A percentile compares a stretch with the other conserved stretches of the same genome.
These are phyloP conservation scores for Xenopus laevis DNA, from an alignment of 2,113 vertebrate genomes.

Conservation along the genomic window DNA sequence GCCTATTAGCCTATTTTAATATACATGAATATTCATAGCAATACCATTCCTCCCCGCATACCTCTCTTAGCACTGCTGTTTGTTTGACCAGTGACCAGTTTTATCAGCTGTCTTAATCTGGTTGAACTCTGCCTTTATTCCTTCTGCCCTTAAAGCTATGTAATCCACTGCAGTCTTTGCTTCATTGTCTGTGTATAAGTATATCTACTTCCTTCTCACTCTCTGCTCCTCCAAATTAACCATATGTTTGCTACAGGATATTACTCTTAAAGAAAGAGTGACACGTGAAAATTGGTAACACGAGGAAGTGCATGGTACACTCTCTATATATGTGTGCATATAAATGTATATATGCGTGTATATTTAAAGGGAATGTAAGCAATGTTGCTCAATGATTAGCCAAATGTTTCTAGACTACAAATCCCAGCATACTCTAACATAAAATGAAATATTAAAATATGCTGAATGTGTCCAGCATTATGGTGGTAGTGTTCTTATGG, in stretches of 20 bases:
- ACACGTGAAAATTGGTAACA: too few species aligned
- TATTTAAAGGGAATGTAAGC: too few species aligned
- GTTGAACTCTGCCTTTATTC: conserved; percentile 37
- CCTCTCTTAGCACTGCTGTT: conserved; percentile 22
- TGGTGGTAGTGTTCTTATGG: too few species aligned
- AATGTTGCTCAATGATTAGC: too few species aligned
- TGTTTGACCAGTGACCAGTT: conserved; percentile 15
- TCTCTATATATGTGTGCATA: too few species aligned
- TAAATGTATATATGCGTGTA: too few species aligned
- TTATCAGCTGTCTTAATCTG: conserved; percentile 33
- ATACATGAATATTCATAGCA: too few species aligned
- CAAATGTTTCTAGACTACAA: too few species aligned
- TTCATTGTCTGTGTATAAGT: conserved; percentile 44
- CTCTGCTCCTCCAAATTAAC: conserved; percentile 29
- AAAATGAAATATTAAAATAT: too few species aligned
- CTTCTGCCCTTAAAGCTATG: conserved; percentile 35
- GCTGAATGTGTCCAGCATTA: too few species aligned
- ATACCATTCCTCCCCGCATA: background rate
- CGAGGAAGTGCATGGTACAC: too few species aligned
- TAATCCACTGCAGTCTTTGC: conserved; percentile 31
- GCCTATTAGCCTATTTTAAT: background rate
- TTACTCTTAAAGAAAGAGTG: background rate
- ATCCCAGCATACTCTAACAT: too few species aligned
- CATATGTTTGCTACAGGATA: background rate
- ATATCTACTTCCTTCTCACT: conserved; percentile 40